Base-by-base conservation (phyloP, 2,888 invertebrate genomes). In the Dryobotodes eremita region DNA sequence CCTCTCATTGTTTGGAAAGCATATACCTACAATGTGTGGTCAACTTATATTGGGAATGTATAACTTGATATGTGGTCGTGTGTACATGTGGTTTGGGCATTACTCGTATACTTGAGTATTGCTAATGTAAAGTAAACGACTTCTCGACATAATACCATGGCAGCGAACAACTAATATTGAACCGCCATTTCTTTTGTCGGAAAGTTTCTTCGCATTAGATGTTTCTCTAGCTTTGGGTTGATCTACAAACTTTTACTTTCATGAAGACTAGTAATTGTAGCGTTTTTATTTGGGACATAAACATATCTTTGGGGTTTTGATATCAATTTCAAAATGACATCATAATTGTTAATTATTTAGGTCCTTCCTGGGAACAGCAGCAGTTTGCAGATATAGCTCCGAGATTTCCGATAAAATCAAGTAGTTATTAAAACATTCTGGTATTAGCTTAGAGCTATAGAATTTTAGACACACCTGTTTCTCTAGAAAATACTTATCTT, bases 61-160 rank as follows among this genome's bases (percentile, higher is more conserved):
- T 31, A 55, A 7, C 26, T 71, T 48, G 46, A 20, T 61, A 31
- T 71, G 26, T 31, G 10, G 70, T 55, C 53, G 13, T 42, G 62
- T 46, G 26, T 78, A 70, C n/a, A 77, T 55, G 64, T 72, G 76
- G 69, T 65, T 81, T 66, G 70, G 42, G 78, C 76, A 84, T 83
- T 84, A 8, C 46, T 10, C 46, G 46, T 46, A 69, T 76, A 71
- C 61, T 66, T 68, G 61, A 42, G 55, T 82, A 78, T 80, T 53
- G 53, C 77, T 86, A 89, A 92, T 91, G 90, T 82, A 79, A 88
- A 85, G 77, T 84, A 87, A 91, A 91, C 88, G 91, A 89, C 84
- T 82, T 87, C 76, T 64, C 73, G 75, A 88, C 82, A 71, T 66
- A 70, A 71, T 70, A 46, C 50, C 76, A 79, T 42, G 79, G 61